Base-by-base conservation (phyloP, 2,888 invertebrate genomes). In the Cephus nigrinus region DNA sequence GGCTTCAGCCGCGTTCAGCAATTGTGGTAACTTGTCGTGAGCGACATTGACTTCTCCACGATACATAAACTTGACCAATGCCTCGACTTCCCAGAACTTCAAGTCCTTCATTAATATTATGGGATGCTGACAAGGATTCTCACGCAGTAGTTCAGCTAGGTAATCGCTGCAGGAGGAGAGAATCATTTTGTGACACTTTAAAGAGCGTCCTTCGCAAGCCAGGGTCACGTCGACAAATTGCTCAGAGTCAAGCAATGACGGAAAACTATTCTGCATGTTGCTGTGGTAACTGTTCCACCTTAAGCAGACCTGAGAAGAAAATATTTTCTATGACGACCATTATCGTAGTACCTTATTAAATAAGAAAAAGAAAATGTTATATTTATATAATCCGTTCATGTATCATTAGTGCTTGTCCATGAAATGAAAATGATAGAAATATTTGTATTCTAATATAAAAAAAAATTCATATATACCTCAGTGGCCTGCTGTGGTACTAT, bases 41-140 rank as follows among this genome's bases (percentile, higher is more conserved):
- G 96, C 96, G 0, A 97, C 96, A 88, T 96, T 97, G 55, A 97
- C 97, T 90, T 97, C 97, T 0, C 97, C 97, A 88, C 96, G 96
- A 91, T 97, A 97, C 97, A 97, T 97, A 89, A 97, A 97, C 92
- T 97, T 97, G 68, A 97, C 96, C 73, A 97, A 92, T 0, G 96
- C 96, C 87, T 97, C 96, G 92, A 97, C 95, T 87, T 97, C 97
- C 92, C 96, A 96, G 89, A 96, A 95, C 80, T 92, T 95, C 93
- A 97, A 96, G 87, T 97, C 97, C 86, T 96, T 94, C 93, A 97
- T 96, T 80, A 97, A 93, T 79, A 97, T 94, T 55, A 97, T 96
- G 15, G 97, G 96, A 91, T 97, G 97, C 86, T 96, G 96, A 92
- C 97, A 97, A 0, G 97, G 96, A 92, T 97, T 97, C 91, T 96